Percentiles rank a stretch among this genome's conserved stretches.
These are phyloP conservation scores for Apocrypta bakeri DNA, from an alignment of 1,140 invertebrate genomes.

Conservation along the genomic window DNA sequence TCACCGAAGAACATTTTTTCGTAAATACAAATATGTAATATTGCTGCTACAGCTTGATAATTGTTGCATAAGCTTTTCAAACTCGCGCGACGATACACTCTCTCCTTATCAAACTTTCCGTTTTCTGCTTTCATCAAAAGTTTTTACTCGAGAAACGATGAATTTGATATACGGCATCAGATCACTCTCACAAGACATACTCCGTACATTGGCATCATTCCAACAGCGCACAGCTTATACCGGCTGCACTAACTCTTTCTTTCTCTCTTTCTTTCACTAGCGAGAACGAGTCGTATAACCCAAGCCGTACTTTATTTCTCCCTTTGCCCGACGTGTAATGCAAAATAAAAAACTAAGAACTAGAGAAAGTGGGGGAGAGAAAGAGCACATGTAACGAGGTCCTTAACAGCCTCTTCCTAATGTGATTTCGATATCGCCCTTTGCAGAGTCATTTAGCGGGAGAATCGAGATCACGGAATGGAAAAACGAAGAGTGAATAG, in stretches of 20 bases:
- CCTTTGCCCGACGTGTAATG: background rate
- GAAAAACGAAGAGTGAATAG: background rate
- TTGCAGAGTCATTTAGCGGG: conserved; percentile 63
- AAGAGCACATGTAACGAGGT: conserved; percentile 37
- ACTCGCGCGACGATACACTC: too few relatives aligned
- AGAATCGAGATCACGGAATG: conserved; percentile 43
- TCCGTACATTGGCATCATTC: background rate
- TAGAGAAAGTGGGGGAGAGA: background rate
- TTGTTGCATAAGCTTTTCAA: too few relatives aligned
- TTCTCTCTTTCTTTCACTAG: conserved; percentile 31
- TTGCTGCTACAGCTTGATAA: too few relatives aligned
- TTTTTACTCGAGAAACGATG: too few relatives aligned
- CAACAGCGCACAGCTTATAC: background rate
- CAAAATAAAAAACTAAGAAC: background rate
- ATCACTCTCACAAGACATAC: background rate
- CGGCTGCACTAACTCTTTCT: conserved; percentile 36
- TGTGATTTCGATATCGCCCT: conserved; percentile 67
- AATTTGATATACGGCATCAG: too few relatives aligned
- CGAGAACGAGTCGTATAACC: too few relatives aligned
- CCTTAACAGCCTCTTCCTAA: conserved; percentile 57
- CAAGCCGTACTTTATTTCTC: background rate
- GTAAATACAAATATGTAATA: too few relatives aligned
- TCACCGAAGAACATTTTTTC: too few relatives aligned
- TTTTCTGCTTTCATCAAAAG: conserved; percentile 4
- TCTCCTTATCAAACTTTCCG: conserved; percentile 5